Evolutionary conservation across 2,888 invertebrate genomes (phyloP).

Genomic region (Eupithecia centaureata): DNA sequence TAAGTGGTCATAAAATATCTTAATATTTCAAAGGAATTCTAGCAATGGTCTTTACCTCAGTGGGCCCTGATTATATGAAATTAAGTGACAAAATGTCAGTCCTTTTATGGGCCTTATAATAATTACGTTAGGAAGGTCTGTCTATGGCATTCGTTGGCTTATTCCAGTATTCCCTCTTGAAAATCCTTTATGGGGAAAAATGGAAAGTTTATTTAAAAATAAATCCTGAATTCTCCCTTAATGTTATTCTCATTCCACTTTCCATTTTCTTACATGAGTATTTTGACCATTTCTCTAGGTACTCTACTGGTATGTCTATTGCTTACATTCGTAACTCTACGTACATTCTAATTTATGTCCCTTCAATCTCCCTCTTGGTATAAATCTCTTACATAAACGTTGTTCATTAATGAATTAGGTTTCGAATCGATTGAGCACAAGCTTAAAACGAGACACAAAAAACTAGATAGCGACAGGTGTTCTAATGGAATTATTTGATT

Average conservation of each 20-base stretch:
- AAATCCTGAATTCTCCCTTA: too few species aligned
- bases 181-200: too few species aligned
- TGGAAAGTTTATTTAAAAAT: too few species aligned
- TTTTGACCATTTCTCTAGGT: neutral
- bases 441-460: constrained; percentile 15
- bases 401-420: neutral
- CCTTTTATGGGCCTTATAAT: neutral
- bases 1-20: neutral
- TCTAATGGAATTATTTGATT: constrained; percentile 9
- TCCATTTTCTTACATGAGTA: too few species aligned
- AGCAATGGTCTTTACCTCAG: neutral
- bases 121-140: too few species aligned
- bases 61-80: neutral
- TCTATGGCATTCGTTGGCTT: too few species aligned
- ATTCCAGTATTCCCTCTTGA: too few species aligned
- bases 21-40: constrained; percentile 7
- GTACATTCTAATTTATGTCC: constrained; percentile 11
- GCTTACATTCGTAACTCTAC: constrained; percentile 6
- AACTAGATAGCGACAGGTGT: constrained; percentile 23
- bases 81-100: neutral
- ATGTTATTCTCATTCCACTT: too few species aligned
- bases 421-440: constrained; percentile 12
- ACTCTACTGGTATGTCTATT: neutral
- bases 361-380: constrained; percentile 1
- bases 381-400: neutral